phyloP scores from a whole-genome alignment of 2,888 invertebrate species.

The Dermolepida albohirtum region DNA sequence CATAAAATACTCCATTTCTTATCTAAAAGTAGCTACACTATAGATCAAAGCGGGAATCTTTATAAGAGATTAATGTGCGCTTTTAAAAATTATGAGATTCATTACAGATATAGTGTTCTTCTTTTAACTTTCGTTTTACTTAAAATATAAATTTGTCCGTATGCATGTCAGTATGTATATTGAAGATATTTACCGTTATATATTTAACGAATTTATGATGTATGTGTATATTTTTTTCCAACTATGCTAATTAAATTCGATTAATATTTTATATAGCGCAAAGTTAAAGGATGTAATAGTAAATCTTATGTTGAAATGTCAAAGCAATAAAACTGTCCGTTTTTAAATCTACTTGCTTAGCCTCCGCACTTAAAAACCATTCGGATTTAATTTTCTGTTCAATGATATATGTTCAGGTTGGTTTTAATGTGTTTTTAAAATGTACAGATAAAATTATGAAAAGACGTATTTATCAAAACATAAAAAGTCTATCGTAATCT shows the following conservation, averaged over 20 bases:
- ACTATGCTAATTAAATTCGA: slow-evolving; percentile 14
- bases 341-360: not conserved
- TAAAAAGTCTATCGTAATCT: too few species aligned
- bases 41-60: slow-evolving; percentile 26
- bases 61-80: slow-evolving; percentile 16
- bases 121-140: not conserved
- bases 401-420: not conserved
- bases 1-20: slow-evolving; percentile 28
- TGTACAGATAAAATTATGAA: slow-evolving; percentile 5
- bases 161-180: too few species aligned
- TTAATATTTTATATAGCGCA: slow-evolving; percentile 12
- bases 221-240: not conserved
- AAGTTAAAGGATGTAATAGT: not conserved
- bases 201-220: not conserved
- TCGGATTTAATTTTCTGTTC: slow-evolving; percentile 7
- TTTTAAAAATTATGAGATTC: slow-evolving; percentile 30
- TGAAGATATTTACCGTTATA: not conserved
- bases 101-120: slow-evolving; percentile 8
- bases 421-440: slow-evolving; percentile 12
- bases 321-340: slow-evolving; percentile 16
- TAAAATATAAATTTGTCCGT: not conserved
- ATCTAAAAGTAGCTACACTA: slow-evolving; percentile 12
- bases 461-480: too few species aligned
- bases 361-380: not conserved
- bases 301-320: slow-evolving; percentile 28